Evolutionary conservation across 2,113 vertebrate species (phyloP), one percentile per base, ranked within the genome.

Genomic region (Mystacornis crossleyi): DNA sequence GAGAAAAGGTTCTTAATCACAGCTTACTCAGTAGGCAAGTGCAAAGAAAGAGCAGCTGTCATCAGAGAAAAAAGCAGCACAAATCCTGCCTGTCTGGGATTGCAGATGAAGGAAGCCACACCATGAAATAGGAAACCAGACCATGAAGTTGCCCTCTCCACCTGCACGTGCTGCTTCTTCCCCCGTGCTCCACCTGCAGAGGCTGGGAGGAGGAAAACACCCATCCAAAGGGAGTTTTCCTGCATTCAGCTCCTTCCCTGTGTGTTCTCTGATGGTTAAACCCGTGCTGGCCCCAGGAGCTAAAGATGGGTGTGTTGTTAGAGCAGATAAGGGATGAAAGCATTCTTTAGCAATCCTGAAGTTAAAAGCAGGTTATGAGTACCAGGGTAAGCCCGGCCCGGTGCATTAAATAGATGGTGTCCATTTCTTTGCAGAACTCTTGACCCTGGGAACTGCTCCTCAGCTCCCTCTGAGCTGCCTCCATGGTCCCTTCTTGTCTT

Each of bases 121-220:
- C 0, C n/a, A n/a, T n/a, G n/a, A n/a, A n/a, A 0, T 31, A n/a
- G 25, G 42, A 90, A 67, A 75, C 18, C 70, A 62, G 85, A 25
- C 13, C 5, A 3, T 29, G 74, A n/a, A 50, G 60, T 0, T 25
- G 34, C 57, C 15, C 61, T 86, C 38, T 77, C 38, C 15, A 17
- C 18, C 57, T 24, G 12, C 0, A 1, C 0, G 0, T 24, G 53
- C 29, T 24, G 36, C 40, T 69, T 33, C 40, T 51, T n/a, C 36
- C 2, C 1, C 23, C 0, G 1, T 14, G 10, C 28, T 70, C 14
- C 13, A 7, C n/a, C 14, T 1, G 0, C 23, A 67, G 55, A 57
- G 33, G 12, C 47, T 24, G 47, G 23, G 12, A 80, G 54, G 38
- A 40, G 38, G 42, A 42, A 26, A 51, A 10, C 19, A 34, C 4